A percentile compares a stretch with the other conserved stretches of the same genome.
Conservation (phyloP, 2,113 vertebrate genomes). For the Callaeas wilsoni region DNA sequence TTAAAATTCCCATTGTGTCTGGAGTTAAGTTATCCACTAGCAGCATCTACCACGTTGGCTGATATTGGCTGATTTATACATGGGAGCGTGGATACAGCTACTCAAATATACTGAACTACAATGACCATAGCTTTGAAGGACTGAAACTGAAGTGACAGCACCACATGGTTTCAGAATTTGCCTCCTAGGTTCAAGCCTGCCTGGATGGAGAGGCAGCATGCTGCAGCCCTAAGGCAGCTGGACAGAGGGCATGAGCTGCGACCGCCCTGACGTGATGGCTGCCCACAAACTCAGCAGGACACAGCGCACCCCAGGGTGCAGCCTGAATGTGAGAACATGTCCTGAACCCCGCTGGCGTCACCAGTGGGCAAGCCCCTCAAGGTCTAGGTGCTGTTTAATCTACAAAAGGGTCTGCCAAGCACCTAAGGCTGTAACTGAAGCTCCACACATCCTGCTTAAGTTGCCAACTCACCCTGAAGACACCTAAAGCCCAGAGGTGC, state of each 20-base stretch:
- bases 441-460: background rate
- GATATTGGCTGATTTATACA: background rate
- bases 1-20: background rate
- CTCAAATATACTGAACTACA: background rate
- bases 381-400: background rate
- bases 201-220: background rate
- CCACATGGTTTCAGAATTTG: fast-evolving
- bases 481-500: background rate
- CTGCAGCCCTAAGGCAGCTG: background rate
- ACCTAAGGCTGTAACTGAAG: background rate
- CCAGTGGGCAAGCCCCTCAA: background rate
- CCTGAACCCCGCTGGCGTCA: background rate
- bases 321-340: background rate
- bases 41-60: background rate
- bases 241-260: background rate
- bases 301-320: fast-evolving
- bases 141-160: background rate
- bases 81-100: background rate
- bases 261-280: fast-evolving
- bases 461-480: background rate
- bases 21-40: background rate
- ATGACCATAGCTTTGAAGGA: background rate
- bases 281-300: background rate
- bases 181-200: background rate
- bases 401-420: background rate